Evolutionary conservation across 2,888 invertebrate species (phyloP), one percentile per base, ranked within the genome.

Genomic region (Rhimphoctona megacephalus): DNA sequence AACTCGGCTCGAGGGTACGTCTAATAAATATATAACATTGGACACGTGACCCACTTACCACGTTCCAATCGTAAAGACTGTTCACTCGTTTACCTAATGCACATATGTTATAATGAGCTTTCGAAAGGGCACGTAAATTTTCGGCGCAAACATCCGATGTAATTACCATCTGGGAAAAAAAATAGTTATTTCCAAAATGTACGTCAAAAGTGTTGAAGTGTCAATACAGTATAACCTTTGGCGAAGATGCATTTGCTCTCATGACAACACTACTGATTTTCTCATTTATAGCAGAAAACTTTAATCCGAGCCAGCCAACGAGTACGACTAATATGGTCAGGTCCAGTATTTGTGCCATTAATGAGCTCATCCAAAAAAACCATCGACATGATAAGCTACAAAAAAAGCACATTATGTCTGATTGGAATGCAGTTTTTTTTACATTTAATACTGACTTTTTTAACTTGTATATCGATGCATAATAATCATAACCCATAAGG

Each of bases 131-230:
- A 22, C 69, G 52, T 30, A 88, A 78, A 66, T 81, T 86, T 49
- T 86, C 88, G 7, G 86, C 86, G 43, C 82, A 83, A 25, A 83
- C 76, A 52, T 86, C 78, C 52, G 82, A 81, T 57, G 67, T 85
- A 43, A 52, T 9, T 4, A 81, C 25, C 17, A 77, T 46, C 85
- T 85, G 46, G 1, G 17, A 52, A 57, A 11, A 46, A 43, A 30
- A 22, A 19, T n/a, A 76, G 61, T 39, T 9, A 9, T 8, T n/a
- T 43, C 1, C 30, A 61, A 57, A 39, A 69, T 17, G 6, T 11
- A 69, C 14, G 14, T 22, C 3, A 9, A 43, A 7, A 14, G 22
- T n/a, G 22, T 6, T 4, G 3, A 6, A 6, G 6, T 22, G 14
- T 72, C 7, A 11, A 17, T 5, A 6, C 14, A 39, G 4, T 66